These are phyloP conservation scores for Danio jaintianensis DNA, from an alignment of 2,797 vertebrate genomes.

Conservation along the genomic window DNA sequence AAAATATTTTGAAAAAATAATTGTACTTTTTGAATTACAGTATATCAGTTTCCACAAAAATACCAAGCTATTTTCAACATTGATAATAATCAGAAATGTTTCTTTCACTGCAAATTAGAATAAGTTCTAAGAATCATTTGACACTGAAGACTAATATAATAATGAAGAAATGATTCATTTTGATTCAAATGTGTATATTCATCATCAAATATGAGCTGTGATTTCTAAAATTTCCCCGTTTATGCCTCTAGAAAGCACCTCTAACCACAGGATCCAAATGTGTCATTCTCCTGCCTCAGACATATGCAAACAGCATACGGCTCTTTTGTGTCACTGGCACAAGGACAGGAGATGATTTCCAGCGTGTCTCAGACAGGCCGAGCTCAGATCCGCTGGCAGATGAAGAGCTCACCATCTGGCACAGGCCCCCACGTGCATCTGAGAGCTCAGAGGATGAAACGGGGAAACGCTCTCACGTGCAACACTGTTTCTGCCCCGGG, in stretches of 20 bases:
- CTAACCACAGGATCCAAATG: neutral
- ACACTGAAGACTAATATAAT: no score
- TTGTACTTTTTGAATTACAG: no score
- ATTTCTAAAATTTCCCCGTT: no score
- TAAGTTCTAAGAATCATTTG: no score
- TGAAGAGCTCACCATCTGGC: conserved; percentile 69
- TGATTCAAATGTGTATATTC: no score
- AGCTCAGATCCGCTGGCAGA: conserved; percentile 53
- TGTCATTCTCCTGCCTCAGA: neutral
- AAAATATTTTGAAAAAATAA: no score
- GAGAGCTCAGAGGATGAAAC: conserved; percentile 61
- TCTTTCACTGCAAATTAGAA: no score
- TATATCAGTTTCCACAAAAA: no score
- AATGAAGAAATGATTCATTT: no score
- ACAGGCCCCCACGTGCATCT: conserved; percentile 60
- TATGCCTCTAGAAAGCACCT: neutral
- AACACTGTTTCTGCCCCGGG: conserved; percentile 53
- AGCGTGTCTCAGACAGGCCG: conserved; percentile 25
- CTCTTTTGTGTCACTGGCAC: conserved; percentile 42
- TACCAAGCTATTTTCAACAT: no score
- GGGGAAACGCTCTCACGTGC: conserved; percentile 57
- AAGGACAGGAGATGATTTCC: conserved; percentile 15
- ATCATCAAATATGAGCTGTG: no score
- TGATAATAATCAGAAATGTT: no score
- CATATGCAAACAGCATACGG: conserved; percentile 5